Evolutionary conservation across 2,113 vertebrate species (phyloP).

Genomic region (Sinocyclocheilus anshuiensis): DNA sequence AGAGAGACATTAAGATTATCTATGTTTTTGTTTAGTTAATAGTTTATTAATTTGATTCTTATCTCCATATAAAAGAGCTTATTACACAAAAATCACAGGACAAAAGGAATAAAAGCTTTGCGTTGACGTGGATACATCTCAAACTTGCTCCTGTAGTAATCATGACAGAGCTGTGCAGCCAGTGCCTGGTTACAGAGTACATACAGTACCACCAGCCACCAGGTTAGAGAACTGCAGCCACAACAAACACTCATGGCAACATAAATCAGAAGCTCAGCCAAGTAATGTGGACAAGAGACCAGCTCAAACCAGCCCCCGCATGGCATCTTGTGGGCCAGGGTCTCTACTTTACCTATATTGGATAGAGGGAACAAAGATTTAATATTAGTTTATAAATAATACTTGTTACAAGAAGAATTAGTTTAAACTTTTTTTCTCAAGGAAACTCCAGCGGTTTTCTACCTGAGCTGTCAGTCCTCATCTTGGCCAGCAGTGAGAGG

Average conservation of each 20-base stretch:
- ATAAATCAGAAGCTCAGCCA: slow-evolving; percentile 93
- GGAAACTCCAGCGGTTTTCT: neutral
- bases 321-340: slow-evolving; percentile 82
- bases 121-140: slow-evolving; percentile 84
- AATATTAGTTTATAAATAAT: neutral
- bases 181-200: slow-evolving; percentile 88
- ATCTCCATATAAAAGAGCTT: slow-evolving; percentile 5
- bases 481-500: slow-evolving; percentile 82
- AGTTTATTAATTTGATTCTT: neutral
- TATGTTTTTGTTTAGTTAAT: neutral
- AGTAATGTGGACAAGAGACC: slow-evolving; percentile 93
- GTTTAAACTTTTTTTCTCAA: no score
- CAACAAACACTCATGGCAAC: slow-evolving; percentile 79
- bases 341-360: slow-evolving; percentile 81
- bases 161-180: slow-evolving; percentile 84
- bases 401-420: no score
- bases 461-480: slow-evolving; percentile 88
- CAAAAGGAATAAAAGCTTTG: slow-evolving; percentile 89
- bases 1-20: neutral
- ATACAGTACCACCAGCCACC: slow-evolving; percentile 88
- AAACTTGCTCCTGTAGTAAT: slow-evolving; percentile 85
- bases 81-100: slow-evolving; percentile 73
- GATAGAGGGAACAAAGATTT: slow-evolving; percentile 28
- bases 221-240: slow-evolving; percentile 79
- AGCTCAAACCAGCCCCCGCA: slow-evolving; percentile 88